Evolutionary conservation across 92 coral and sea anemone genomes (phyloP).

Genomic region (Isaurus tuberculatus): DNA sequence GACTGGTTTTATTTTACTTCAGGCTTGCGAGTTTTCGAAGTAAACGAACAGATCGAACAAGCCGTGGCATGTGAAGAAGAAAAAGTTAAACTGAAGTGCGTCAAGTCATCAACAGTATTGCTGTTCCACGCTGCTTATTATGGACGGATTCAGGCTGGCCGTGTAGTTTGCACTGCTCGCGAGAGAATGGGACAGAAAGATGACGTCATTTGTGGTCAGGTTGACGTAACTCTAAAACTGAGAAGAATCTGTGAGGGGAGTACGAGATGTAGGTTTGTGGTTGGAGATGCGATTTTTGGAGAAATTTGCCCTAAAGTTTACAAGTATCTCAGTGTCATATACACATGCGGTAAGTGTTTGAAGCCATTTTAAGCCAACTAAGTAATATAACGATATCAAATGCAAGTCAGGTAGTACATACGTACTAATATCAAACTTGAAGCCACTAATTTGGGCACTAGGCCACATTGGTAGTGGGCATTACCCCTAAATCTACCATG

Average conservation of each 20-base stretch:
- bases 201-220: slow-evolving; percentile 12
- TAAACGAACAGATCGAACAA: slow-evolving; percentile 12
- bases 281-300: slow-evolving; percentile 20
- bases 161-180: slow-evolving; percentile 34
- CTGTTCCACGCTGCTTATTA: slow-evolving; percentile 18
- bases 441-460: too few species aligned
- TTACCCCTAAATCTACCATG: too few species aligned
- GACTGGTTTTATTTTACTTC: not conserved
- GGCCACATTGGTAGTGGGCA: too few species aligned
- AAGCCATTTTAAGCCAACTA: not conserved
- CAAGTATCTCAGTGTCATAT: slow-evolving; percentile 34
- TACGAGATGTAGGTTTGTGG: slow-evolving; percentile 29
- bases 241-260: slow-evolving; percentile 21
- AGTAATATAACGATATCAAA: not conserved
- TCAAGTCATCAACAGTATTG: slow-evolving; percentile 17
- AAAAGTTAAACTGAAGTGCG: slow-evolving; percentile 33
- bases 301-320: slow-evolving; percentile 37
- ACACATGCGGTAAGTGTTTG: slow-evolving; percentile 28
- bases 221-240: slow-evolving; percentile 6
- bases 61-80: slow-evolving; percentile 30
- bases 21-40: not conserved
- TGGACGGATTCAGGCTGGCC: slow-evolving; percentile 33
- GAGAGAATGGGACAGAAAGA: slow-evolving; percentile 2
- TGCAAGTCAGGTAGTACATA: not conserved
- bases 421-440: not conserved